Percentiles rank a stretch among this genome's conserved stretches.
phyloP scores from a whole-genome alignment of 2,888 invertebrate genomes.

The Lymantria dispar region DNA sequence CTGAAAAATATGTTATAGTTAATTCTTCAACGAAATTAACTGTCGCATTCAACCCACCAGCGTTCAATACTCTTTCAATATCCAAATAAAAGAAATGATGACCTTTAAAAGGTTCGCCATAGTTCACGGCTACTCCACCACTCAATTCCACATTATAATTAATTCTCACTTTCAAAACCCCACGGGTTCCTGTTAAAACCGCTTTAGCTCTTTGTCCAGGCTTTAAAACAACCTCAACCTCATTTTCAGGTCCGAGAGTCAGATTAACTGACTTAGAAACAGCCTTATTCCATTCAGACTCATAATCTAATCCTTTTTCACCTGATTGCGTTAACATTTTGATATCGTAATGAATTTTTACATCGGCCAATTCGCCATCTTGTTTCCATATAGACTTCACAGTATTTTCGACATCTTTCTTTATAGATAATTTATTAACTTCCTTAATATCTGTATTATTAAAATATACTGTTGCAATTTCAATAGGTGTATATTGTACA shows the following conservation, averaged over 20 bases:
- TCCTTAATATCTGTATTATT: not conserved
- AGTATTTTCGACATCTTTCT: not conserved
- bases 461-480: not conserved
- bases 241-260: conserved; percentile 4
- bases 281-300: not conserved
- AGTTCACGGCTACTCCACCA: not conserved
- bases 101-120: not conserved
- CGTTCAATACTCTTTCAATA: not conserved
- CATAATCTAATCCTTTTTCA: not conserved
- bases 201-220: conserved; percentile 8
- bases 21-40: not conserved
- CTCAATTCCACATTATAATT: not conserved
- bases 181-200: not conserved
- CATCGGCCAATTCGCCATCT: not conserved
- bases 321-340: not conserved
- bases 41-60: not conserved
- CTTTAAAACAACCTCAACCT: conserved; percentile 27
- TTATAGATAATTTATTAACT: not conserved
- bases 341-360: not conserved
- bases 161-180: not conserved
- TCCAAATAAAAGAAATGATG: not conserved
- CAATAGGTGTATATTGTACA: not conserved
- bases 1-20: not conserved
- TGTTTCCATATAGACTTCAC: not conserved
- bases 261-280: not conserved